Base-by-base conservation (phyloP, 2,888 invertebrate genomes). In the Plagiodera versicolora region DNA sequence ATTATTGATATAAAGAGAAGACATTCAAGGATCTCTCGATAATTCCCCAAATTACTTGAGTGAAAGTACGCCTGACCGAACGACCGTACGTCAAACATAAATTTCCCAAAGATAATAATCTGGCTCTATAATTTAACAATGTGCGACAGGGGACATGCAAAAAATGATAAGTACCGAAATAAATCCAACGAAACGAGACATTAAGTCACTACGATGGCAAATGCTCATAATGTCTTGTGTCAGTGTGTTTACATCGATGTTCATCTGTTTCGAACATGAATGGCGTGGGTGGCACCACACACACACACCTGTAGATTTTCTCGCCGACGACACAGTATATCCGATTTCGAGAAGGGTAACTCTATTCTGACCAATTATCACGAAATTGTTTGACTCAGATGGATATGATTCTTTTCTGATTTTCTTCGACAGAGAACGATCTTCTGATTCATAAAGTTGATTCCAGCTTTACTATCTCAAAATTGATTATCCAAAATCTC, bases 231-330 rank as follows among this genome's bases (percentile, higher is more conserved):
- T 70, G 70, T 68, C 66, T 66, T 56, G 61, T 72, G 71, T 71
- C 72, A 70, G 66, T 69, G 68, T 74, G 73, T 74, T 74, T 71
- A 74, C 73, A 74, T 71, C 70, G 70, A 66, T 72, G 72, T 72
- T 72, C 68, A 68, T 71, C 64, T 67, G 70, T 67, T 68, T 65
- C 64, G 67, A 67, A 72, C 72, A 72, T 55, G 68, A 52, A 32
- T 53, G 56, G 67, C 66, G 72, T 72, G 65, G 73, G 71, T 53
- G 71, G 64, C 58, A 67, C 66, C 62, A 64, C 60, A 67, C 66
- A 61, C 63, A 69, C 69, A 73, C 73, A 73, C 72, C 73, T 73
- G 73, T 70, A 67, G 71, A 69, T 72, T 70, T 70, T 62, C 53
- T 39, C 14, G 39, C 3, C 14, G 39, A 4, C 2, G 39, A 39